Conservation (phyloP, 1,140 invertebrate genomes). For the Diploscapter pachys region DNA sequence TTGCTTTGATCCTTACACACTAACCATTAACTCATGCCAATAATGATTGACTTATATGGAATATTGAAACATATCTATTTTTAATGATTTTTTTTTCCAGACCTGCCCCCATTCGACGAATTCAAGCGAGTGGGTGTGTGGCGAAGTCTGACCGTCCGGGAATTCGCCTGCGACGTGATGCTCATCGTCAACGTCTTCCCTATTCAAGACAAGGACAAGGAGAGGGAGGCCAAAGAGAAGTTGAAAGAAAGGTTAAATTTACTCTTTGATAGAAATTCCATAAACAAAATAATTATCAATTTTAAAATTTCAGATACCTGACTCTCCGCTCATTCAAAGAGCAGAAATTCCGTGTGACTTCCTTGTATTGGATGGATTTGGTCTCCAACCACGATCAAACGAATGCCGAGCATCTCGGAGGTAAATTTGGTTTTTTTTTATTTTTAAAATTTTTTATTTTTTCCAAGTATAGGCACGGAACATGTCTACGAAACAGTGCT, state of each 20-base stretch:
- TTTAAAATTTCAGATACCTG: constrained; percentile 1
- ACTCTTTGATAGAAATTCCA: too few relatives aligned
- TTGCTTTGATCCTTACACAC: too few relatives aligned
- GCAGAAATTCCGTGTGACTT: constrained; percentile 72
- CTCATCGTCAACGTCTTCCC: constrained; percentile 76
- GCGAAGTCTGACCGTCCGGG: constrained; percentile 78
- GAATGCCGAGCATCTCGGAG: constrained; percentile 39
- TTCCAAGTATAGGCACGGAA: constrained; percentile 36
- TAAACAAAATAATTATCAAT: too few relatives aligned
- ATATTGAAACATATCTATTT: too few relatives aligned
- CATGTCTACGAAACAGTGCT: constrained; percentile 79
- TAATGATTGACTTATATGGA: too few relatives aligned
- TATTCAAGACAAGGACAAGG: constrained; percentile 48
- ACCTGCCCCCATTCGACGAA: constrained; percentile 75
- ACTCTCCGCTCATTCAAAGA: constrained; percentile 60
- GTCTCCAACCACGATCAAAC: constrained; percentile 51
- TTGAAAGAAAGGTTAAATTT: too few relatives aligned
- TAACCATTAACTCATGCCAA: too few relatives aligned
- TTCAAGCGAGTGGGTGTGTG: constrained; percentile 81
- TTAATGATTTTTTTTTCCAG: constrained; percentile 7
- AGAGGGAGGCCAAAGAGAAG: constrained; percentile 43
- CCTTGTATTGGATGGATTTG: constrained; percentile 74
- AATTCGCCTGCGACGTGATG: constrained; percentile 72
- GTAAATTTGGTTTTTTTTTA: constrained; percentile 41
- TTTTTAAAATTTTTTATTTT: constrained; percentile 25